A percentile compares a stretch with the other conserved stretches of the same genome.
Evolutionary conservation across 2,113 vertebrate species (phyloP).

Genomic region (Python bivittatus): DNA sequence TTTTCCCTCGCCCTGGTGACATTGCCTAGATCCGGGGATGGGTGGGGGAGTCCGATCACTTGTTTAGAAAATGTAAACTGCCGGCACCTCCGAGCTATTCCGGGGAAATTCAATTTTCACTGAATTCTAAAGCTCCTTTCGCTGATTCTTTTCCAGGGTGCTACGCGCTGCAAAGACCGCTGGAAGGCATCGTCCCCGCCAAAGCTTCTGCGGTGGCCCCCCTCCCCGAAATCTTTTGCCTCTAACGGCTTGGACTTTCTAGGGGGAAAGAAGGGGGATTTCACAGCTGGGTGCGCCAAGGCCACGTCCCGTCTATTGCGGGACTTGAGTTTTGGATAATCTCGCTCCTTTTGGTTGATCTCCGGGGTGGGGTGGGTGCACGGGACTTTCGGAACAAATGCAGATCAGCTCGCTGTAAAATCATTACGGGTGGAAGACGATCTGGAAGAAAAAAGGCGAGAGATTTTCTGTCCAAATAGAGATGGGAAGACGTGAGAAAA

Average conservation of each 20-base stretch:
- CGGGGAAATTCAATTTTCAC: slow-evolving; percentile 61
- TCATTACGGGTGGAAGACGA: not conserved
- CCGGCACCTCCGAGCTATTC: slow-evolving; percentile 57
- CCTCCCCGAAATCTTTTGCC: too few species aligned
- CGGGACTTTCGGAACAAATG: not conserved
- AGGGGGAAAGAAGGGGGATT: not conserved
- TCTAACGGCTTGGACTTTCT: not conserved
- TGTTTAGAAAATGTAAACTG: slow-evolving; percentile 63
- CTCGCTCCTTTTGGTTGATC: not conserved
- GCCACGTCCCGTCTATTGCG: not conserved
- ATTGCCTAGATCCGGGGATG: slow-evolving; percentile 61
- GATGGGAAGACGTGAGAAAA: not conserved
- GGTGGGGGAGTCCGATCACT: slow-evolving; percentile 53
- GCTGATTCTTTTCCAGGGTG: slow-evolving; percentile 36
- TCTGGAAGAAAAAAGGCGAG: not conserved
- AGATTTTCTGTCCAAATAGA: not conserved
- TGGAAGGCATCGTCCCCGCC: not conserved
- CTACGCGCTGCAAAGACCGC: not conserved
- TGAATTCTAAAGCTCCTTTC: slow-evolving; percentile 43
- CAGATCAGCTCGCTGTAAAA: not conserved
- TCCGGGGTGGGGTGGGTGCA: not conserved
- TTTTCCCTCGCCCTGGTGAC: slow-evolving; percentile 54
- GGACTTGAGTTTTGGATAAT: not conserved
- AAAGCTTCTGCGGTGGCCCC: not conserved
- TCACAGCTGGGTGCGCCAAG: not conserved